Evolutionary conservation across 2,797 vertebrate species (phyloP), one percentile per base, ranked within the genome.

Genomic region (Delichon dasypus): DNA sequence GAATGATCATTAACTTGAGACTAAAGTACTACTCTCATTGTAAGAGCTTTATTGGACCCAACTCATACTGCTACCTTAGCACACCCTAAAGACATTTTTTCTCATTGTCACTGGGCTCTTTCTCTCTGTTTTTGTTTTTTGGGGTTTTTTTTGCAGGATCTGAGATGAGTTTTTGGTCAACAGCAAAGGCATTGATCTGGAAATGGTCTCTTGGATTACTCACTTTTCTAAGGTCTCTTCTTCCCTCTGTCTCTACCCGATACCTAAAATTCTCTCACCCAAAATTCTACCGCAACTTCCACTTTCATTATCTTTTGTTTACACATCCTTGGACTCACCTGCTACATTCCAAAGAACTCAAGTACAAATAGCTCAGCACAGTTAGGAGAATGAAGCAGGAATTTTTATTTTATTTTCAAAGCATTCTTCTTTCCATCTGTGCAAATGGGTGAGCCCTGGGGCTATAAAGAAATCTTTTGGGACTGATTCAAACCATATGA

Each of bases 81-180:
- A 15, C 19, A 16, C 10, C 11, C 15, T 38, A 5, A 54, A 50
- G 14, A 67, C 11, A 10, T 30, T 62, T 38, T 5, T 42, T 55
- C 20, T 60, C 5, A 13, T 25, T 64, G 38, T n/a, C 54, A 67
- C 6, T 5, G 8, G 42, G 68, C 13, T 57, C 27, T 23, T 64
- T 50, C 7, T 62, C 18, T 62, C 1, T 0, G 3, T 6, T 42
- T 42, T 42, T 42, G 3, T 6, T 42, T 42, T 42, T 42, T 15
- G 36, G 36, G 0, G 0, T 3, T 40, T 58, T 62, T 54, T 79
- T 48, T 73, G 3, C 27, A 82, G 25, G 17, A 64, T 19, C 26
- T 75, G 32, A 79, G 42, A 38, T 16, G 29, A 76, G 14, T 48
- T 83, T 23, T 48, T 19, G 10, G 25, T n/a, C 0, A 3, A 30